phyloP scores from a whole-genome alignment of 2,797 vertebrate species.

The Phylloscopus collybita region DNA sequence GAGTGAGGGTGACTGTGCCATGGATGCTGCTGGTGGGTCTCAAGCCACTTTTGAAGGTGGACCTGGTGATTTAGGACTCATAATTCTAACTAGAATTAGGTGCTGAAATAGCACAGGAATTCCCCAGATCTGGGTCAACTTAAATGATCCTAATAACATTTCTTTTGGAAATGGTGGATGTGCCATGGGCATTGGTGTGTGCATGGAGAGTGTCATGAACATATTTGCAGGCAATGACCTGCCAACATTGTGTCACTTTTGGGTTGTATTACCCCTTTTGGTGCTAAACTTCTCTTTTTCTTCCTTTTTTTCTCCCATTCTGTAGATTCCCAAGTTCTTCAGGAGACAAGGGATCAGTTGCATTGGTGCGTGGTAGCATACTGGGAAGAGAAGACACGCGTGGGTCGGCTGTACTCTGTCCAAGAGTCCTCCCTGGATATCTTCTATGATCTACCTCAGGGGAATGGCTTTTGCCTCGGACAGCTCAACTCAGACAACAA shows the following conservation, averaged over 20 bases:
- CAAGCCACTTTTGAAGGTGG: neutral
- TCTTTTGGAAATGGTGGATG: neutral
- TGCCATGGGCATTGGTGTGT: accelerated
- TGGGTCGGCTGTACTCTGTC: constrained; percentile 96
- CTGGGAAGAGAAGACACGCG: constrained; percentile 97
- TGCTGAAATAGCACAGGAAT: neutral
- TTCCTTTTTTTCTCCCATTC: neutral
- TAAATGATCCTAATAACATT: neutral
- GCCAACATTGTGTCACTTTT: neutral
- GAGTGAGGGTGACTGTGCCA: accelerated
- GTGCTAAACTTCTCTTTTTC: neutral
- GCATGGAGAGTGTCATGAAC: neutral
- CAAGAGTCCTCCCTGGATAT: constrained; percentile 98
- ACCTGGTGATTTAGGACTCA: neutral
- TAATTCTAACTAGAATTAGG: neutral
- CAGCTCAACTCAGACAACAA: constrained; percentile 89
- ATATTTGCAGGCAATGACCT: neutral
- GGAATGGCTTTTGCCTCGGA: constrained; percentile 98
- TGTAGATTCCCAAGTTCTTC: constrained; percentile 66
- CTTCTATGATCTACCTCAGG: constrained; percentile 99
- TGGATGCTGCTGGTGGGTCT: neutral
- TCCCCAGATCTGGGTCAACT: neutral
- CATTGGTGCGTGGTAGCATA: constrained; percentile 99
- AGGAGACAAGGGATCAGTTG: constrained; percentile 90
- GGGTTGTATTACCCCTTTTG: accelerated